Evolutionary conservation across 37 sponge, comb jelly and placozoan genomes (phyloP).

Genomic region (Theonella swinhoei): DNA sequence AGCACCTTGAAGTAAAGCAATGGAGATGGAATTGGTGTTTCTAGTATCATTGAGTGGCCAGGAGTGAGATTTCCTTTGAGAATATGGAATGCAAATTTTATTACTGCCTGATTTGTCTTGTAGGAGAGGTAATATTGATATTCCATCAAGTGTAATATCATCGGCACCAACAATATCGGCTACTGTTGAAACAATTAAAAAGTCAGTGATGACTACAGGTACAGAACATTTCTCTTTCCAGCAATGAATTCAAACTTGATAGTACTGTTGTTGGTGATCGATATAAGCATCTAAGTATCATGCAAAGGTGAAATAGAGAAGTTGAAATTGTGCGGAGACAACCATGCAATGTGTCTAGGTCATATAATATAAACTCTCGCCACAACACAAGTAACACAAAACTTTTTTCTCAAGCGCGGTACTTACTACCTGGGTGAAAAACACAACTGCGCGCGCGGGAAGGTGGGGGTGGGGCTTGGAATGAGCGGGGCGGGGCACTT

Average conservation of each 20-base stretch:
- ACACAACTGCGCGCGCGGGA: no score
- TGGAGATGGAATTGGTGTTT: slow-evolving; percentile 74
- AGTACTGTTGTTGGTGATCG: slow-evolving; percentile 8
- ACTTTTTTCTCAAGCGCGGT: no score
- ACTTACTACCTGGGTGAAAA: no score
- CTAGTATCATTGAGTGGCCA: slow-evolving; percentile 74
- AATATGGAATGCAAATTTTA: slow-evolving; percentile 21
- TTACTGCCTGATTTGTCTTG: slow-evolving; percentile 44
- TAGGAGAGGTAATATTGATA: slow-evolving; percentile 33
- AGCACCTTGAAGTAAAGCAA: slow-evolving; percentile 32
- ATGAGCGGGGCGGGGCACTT: no score
- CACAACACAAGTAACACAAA: no score
- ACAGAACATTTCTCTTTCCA: slow-evolving; percentile 6
- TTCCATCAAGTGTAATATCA: slow-evolving; percentile 24
- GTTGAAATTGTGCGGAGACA: background rate
- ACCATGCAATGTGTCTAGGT: background rate
- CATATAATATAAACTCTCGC: no score
- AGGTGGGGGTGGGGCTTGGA: no score
- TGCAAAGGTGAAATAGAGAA: background rate
- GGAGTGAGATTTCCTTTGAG: slow-evolving; percentile 21
- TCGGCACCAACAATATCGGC: slow-evolving; percentile 42
- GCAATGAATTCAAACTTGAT: slow-evolving; percentile 18
- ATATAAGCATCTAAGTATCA: slow-evolving; percentile 33
- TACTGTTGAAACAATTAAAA: slow-evolving; percentile 29
- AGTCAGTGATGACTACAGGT: slow-evolving; percentile 59